These are phyloP conservation scores for Acropora yongei DNA, from an alignment of 64 coral and sea anemone species.

Conservation along the genomic window DNA sequence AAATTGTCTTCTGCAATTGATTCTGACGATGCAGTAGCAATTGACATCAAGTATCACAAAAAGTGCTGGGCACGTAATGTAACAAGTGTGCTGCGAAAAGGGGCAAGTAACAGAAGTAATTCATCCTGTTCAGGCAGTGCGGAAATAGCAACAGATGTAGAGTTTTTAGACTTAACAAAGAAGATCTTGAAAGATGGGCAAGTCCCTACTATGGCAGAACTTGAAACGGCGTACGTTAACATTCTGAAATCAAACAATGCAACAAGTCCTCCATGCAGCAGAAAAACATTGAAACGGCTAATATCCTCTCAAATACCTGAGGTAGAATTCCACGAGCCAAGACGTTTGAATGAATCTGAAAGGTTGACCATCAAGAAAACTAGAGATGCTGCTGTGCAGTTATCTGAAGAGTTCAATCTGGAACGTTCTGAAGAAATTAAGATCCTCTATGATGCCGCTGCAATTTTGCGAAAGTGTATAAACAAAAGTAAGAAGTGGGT, in stretches of 20 bases:
- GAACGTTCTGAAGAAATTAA: too few species aligned
- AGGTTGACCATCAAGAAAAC: conserved; percentile 21
- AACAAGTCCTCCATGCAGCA: not conserved
- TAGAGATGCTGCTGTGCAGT: conserved; percentile 26
- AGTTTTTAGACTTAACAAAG: not conserved
- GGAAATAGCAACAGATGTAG: conserved; percentile 27
- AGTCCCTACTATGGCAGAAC: conserved; percentile 16
- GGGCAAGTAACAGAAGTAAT: not conserved
- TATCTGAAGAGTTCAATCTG: conserved; percentile 35
- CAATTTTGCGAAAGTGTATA: too few species aligned
- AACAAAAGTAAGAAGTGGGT: too few species aligned
- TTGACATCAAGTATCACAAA: not conserved
- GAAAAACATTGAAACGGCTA: conserved; percentile 31
- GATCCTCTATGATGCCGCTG: too few species aligned
- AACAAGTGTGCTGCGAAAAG: conserved; percentile 25
- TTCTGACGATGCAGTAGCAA: conserved; percentile 27
- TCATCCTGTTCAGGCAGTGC: not conserved
- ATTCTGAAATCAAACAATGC: conserved; percentile 38
- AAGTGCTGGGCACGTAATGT: conserved; percentile 44
- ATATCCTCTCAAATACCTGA: conserved; percentile 10
- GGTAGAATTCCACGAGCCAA: conserved; percentile 11
- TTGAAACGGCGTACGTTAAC: conserved; percentile 16
- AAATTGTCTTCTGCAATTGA: conserved; percentile 25
- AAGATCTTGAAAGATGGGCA: conserved; percentile 20
- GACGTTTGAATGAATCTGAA: conserved; percentile 26